These are phyloP conservation scores for Pseudochaenichthys georgianus DNA, from an alignment of 2,797 vertebrate genomes.

Conservation along the genomic window DNA sequence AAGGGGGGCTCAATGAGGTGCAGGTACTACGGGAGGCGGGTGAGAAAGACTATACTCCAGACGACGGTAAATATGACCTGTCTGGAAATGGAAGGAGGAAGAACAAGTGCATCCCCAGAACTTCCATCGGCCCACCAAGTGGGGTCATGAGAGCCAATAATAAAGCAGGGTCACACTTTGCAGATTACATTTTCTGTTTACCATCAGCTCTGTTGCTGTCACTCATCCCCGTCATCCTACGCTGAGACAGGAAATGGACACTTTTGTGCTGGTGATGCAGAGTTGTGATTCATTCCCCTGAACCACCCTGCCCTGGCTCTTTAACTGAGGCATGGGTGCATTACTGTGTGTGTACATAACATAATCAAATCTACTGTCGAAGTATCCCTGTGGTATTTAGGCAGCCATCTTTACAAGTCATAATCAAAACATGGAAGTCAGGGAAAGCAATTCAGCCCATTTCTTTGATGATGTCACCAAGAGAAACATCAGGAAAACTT, in stretches of 20 bases:
- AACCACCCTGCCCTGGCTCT: conserved; percentile 70
- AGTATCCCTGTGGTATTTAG: conserved; percentile 56
- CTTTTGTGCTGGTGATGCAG: conserved; percentile 42
- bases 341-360: conserved; percentile 57
- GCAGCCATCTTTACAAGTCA: conserved; percentile 61
- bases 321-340: conserved; percentile 75
- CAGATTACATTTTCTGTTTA: conserved; percentile 55
- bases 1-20: conserved; percentile 86
- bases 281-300: conserved; percentile 59
- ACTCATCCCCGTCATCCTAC: conserved; percentile 84
- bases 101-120: conserved; percentile 94
- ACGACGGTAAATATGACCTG: conserved; percentile 87
- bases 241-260: conserved; percentile 82
- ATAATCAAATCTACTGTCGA: conserved; percentile 48
- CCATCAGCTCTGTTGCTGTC: conserved; percentile 85
- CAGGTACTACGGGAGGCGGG: conserved; percentile 74
- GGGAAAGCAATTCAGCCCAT: conserved; percentile 65
- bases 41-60: conserved; percentile 87
- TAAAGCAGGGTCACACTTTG: conserved; percentile 65
- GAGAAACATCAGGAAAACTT: conserved; percentile 71
- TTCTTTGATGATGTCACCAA: conserved; percentile 78
- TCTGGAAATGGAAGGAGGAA: conserved; percentile 87
- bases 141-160: conserved; percentile 93
- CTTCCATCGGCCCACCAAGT: conserved; percentile 90
- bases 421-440: conserved; percentile 69